These are phyloP conservation scores for Sinonovacula constricta DNA, from an alignment of 1,140 invertebrate genomes.

Conservation along the genomic window DNA sequence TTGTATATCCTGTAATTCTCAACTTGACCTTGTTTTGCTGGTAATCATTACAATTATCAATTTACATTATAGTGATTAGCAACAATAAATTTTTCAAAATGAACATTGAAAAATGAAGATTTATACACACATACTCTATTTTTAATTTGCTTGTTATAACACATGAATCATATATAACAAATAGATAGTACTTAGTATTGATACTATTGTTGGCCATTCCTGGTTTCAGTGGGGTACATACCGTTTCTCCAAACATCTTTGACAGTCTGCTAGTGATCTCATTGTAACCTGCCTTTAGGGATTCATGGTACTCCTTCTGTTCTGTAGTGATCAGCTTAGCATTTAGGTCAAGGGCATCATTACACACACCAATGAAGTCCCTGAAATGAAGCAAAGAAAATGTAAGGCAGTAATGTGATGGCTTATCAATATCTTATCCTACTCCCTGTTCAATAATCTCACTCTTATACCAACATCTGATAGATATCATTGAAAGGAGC, in stretches of 20 bases:
- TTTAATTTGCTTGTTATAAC: background rate
- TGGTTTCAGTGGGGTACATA: constrained; percentile 49
- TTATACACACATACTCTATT: too few species aligned
- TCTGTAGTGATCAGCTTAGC: constrained; percentile 90
- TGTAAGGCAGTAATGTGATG: too few species aligned
- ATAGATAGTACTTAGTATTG: background rate
- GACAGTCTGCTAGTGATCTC: constrained; percentile 88
- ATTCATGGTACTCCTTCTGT: constrained; percentile 93
- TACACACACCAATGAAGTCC: constrained; percentile 92
- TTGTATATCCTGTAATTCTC: too few species aligned
- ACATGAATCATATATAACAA: background rate
- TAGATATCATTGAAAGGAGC: too few species aligned
- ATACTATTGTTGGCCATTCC: background rate
- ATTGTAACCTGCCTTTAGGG: constrained; percentile 89
- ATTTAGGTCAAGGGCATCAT: constrained; percentile 92
- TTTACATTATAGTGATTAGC: background rate
- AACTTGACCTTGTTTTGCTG: too few species aligned
- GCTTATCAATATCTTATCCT: too few species aligned
- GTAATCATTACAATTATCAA: too few species aligned
- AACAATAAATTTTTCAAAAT: background rate
- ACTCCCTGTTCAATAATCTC: too few species aligned
- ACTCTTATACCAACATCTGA: too few species aligned
- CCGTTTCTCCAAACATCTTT: constrained; percentile 75
- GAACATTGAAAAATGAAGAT: background rate
- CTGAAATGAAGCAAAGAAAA: constrained; percentile 84